Evolutionary conservation across 2,113 vertebrate species (phyloP), one percentile per base, ranked within the genome.

Genomic region (Melierax canorus): DNA sequence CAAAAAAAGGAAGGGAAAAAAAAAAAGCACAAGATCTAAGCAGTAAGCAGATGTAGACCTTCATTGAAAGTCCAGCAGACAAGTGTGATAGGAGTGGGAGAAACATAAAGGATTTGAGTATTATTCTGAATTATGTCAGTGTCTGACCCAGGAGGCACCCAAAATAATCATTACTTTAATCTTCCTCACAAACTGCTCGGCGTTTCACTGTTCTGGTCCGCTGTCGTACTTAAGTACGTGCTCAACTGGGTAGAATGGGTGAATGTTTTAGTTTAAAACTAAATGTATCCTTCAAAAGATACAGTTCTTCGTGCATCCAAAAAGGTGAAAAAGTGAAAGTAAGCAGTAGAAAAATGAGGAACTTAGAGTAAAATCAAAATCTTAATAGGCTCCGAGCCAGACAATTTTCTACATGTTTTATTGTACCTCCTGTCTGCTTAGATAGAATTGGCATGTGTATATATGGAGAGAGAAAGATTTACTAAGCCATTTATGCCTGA

Each of bases 391-490:
- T 81, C 12, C 5, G 60, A 91, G 80, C 79, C 84, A 90, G 77
- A 43, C 8, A 10, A 10, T 85, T 94, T 97, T 92, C 66, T 92
- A 26, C 64, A 36, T 91, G 74, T 85, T 92, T 97, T 95, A 85
- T 62, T 91, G 62, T 85, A 62, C 62, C 60, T 91, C 6, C 1
- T 89, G 73, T 82, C 86, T 85, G 45, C 92, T 90, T 88, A 94
- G 93, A 86, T 88, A 90, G 91, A 96, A 95, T 66, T 90, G 73
- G 69, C 86, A 90, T 87, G 68, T 92, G 66, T 81, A 32, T 92
- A 86, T 94, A 73, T 60, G 75, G n/a, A 80, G 58, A 79, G 67
- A 58, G 56, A 75, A 92, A 95, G 69, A 92, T 95, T 97, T 97
- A 88, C 84, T 72, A 69, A 91, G 66, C 36, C 86, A 76, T 94